Conservation (phyloP, 2,113 vertebrate genomes). For the Sakesphorus luctuosus region DNA sequence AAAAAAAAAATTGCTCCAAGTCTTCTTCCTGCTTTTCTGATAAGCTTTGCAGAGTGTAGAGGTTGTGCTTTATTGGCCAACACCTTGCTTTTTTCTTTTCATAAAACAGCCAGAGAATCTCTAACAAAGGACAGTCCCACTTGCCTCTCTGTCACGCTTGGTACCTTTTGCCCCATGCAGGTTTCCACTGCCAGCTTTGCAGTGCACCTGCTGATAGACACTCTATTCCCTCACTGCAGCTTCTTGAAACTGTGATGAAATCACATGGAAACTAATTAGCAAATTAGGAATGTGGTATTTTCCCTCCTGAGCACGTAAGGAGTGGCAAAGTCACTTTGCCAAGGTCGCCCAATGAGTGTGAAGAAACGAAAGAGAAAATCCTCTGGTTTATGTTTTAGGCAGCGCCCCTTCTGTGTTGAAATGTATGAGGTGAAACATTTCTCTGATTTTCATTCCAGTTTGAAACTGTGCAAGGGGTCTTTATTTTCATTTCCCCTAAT, state of each 20-base stretch:
- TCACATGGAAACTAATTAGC: neutral
- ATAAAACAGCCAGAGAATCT: neutral
- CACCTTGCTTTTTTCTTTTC: neutral
- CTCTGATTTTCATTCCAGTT: neutral
- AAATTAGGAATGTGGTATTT: neutral
- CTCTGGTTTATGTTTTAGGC: neutral
- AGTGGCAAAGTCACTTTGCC: neutral
- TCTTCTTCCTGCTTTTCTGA: neutral
- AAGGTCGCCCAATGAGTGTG: neutral
- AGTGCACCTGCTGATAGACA: neutral
- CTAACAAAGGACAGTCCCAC: neutral
- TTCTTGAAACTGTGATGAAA: neutral
- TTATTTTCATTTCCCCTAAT: neutral
- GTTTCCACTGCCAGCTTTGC: neutral
- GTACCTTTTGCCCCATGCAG: rapidly evolving
- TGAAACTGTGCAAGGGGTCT: neutral
- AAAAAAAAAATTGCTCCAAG: neutral
- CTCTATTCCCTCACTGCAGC: neutral
- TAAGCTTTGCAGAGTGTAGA: neutral
- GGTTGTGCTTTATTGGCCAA: neutral
- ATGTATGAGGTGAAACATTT: neutral
- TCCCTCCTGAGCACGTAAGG: neutral
- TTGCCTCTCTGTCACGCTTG: neutral
- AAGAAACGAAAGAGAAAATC: neutral
- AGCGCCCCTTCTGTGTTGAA: neutral